Percentiles rank a stretch among this genome's conserved stretches.
phyloP scores from a whole-genome alignment of 1,140 invertebrate species.

The Copidosoma floridanum region DNA sequence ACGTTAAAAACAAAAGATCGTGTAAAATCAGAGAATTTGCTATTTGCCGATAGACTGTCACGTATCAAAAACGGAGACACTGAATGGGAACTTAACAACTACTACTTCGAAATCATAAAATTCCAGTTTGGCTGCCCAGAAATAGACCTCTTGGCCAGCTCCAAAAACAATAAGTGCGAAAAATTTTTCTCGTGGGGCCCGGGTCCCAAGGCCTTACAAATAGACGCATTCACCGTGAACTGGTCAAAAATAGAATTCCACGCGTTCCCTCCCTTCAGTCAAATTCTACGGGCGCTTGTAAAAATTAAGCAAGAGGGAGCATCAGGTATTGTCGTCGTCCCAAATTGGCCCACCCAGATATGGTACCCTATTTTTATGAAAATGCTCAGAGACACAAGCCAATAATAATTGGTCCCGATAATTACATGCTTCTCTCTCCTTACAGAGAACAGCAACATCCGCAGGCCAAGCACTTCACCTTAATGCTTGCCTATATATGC shows the following conservation, averaged over 20 bases:
- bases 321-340: background rate
- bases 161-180: constrained; percentile 35
- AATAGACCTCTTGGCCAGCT: constrained; percentile 39
- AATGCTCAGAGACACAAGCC: background rate
- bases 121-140: constrained; percentile 29
- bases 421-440: background rate
- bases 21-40: constrained; percentile 19
- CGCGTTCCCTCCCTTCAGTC: background rate
- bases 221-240: constrained; percentile 11
- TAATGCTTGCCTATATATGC: constrained; percentile 2
- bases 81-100: background rate
- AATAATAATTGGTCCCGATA: background rate
- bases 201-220: background rate
- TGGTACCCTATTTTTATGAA: background rate
- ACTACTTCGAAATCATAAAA: constrained; percentile 21
- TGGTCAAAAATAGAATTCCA: background rate
- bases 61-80: background rate
- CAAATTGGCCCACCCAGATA: background rate
- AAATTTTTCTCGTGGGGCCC: constrained; percentile 21
- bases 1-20: constrained; percentile 20
- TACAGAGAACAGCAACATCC: background rate
- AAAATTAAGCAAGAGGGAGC: background rate
- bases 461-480: background rate
- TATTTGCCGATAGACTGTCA: constrained; percentile 8
- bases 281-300: background rate